Evolutionary conservation across 2,797 vertebrate species (phyloP).

Genomic region (Alectoris magna): DNA sequence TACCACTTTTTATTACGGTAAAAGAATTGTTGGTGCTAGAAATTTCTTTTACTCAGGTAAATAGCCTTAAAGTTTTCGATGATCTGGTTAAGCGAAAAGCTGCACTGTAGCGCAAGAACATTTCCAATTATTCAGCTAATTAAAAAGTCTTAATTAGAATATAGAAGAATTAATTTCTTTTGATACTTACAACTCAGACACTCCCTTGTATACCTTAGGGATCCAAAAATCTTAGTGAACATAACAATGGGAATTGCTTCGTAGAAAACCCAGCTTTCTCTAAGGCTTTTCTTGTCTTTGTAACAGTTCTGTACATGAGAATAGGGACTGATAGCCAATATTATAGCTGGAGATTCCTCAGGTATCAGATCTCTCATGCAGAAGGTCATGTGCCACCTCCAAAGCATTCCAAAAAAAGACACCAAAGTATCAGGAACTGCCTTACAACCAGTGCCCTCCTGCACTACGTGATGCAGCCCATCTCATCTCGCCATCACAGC

Average conservation of each 20-base stretch:
- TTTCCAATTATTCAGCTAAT: constrained; percentile 62
- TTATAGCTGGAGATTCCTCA: background rate
- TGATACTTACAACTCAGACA: constrained; percentile 70
- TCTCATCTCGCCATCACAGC: constrained; percentile 24
- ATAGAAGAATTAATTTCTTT: constrained; percentile 70
- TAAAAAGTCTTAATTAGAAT: constrained; percentile 69
- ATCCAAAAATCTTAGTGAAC: background rate
- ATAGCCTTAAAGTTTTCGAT: constrained; percentile 12
- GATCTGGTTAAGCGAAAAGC: background rate
- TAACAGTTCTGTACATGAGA: background rate
- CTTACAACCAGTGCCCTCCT: background rate
- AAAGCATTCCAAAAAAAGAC: constrained; percentile 60
- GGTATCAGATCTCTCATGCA: constrained; percentile 29
- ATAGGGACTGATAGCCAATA: background rate
- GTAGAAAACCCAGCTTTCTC: background rate
- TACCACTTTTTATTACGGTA: background rate
- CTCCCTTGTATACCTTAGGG: constrained; percentile 54
- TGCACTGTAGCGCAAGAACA: background rate
- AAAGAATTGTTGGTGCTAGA: background rate
- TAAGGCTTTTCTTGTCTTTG: constrained; percentile 1
- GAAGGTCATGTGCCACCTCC: constrained; percentile 44
- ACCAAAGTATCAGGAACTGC: background rate
- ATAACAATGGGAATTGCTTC: constrained; percentile 44
- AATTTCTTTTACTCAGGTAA: constrained; percentile 49
- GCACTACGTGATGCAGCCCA: background rate